Percentiles rank a stretch among this genome's conserved stretches.
Evolutionary conservation across 2,113 vertebrate species (phyloP).

Genomic region (Todiramphus chloris): DNA sequence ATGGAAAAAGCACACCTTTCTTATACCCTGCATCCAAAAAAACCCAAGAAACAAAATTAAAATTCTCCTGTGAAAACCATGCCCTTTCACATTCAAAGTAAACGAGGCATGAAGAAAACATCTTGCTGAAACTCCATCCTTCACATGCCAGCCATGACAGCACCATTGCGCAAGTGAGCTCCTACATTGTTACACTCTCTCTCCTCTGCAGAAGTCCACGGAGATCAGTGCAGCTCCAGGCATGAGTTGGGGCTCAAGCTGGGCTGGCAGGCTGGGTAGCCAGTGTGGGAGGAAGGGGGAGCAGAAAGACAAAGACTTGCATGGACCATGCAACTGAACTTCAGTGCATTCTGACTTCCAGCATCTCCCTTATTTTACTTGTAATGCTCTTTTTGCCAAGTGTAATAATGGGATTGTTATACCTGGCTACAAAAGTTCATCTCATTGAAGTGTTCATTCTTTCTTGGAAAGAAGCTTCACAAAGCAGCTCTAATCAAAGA

Average conservation of each 20-base stretch:
- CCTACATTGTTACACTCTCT: rapidly evolving
- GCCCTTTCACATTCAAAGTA: not conserved
- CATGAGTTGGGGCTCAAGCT: not conserved
- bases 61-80: not conserved
- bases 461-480: not conserved
- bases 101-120: not conserved
- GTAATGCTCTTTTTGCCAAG: rapidly evolving
- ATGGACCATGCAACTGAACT: not conserved
- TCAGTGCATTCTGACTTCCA: not conserved
- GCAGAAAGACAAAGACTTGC: not conserved
- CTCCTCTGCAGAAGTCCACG: not conserved
- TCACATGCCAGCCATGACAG: rapidly evolving
- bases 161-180: not conserved
- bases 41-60: not conserved
- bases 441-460: not conserved
- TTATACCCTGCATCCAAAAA: not conserved
- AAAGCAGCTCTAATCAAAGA: not conserved
- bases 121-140: not conserved
- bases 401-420: not conserved
- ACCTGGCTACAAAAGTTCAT: not conserved
- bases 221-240: not conserved
- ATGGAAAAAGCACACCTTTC: not conserved
- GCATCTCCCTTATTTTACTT: not conserved
- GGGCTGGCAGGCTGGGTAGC: not conserved
- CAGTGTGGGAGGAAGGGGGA: not conserved